Percentiles rank a stretch among this genome's conserved stretches.
phyloP scores from a whole-genome alignment of 2,113 vertebrate genomes.

The Choloepus hoffmanni region DNA sequence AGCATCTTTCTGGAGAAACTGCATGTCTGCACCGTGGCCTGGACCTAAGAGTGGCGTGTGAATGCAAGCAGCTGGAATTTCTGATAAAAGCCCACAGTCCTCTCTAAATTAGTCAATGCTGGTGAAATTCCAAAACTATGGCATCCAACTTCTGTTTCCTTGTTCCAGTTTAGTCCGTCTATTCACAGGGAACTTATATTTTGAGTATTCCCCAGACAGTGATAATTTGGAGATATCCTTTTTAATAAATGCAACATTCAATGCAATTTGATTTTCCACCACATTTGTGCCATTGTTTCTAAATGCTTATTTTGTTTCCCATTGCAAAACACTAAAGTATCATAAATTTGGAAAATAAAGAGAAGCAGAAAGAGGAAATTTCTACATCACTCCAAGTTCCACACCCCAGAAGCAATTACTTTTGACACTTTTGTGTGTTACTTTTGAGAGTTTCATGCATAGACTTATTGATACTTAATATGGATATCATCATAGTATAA shows the following conservation, averaged over 20 bases:
- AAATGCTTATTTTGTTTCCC: conserved; percentile 1
- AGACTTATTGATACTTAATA: conserved; percentile 29
- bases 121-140: background rate
- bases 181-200: fast-evolving
- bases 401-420: background rate
- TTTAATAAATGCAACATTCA: background rate
- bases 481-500: background rate
- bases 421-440: background rate
- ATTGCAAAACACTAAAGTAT: background rate
- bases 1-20: background rate
- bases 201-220: background rate
- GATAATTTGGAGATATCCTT: background rate
- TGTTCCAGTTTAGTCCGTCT: fast-evolving
- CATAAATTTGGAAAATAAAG: conserved; percentile 53
- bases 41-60: background rate
- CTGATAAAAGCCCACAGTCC: background rate
- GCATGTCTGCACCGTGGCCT: fast-evolving
- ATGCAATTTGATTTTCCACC: conserved; percentile 35
- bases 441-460: background rate
- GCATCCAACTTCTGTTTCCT: fast-evolving
- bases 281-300: conserved; percentile 38
- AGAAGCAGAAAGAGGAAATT: background rate
- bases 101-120: background rate
- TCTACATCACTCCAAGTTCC: background rate
- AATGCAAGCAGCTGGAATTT: fast-evolving